Evolutionary conservation across 1,140 invertebrate genomes (phyloP).

Genomic region (Trichonephila inaurata): DNA sequence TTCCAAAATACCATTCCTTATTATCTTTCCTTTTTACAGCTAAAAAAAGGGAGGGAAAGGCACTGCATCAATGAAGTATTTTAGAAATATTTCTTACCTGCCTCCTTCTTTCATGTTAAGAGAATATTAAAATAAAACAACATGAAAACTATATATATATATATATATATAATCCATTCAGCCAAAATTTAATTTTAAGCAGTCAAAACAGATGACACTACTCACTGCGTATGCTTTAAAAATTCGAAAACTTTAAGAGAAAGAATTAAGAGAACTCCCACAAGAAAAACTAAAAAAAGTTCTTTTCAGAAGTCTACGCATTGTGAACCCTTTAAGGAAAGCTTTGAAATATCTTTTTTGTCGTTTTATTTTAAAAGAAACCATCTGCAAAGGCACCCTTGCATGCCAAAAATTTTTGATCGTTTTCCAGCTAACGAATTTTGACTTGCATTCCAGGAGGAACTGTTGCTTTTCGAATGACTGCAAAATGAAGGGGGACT

Average conservation of each 20-base stretch:
- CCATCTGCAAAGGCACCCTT: background rate
- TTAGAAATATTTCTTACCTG: too few relatives aligned
- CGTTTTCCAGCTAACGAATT: constrained; percentile 73
- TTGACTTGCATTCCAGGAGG: constrained; percentile 64
- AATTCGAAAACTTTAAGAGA: background rate
- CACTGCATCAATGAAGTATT: too few relatives aligned
- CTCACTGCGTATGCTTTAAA: background rate
- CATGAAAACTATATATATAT: too few relatives aligned
- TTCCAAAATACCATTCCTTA: too few relatives aligned
- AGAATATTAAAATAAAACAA: too few relatives aligned
- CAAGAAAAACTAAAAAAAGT: background rate
- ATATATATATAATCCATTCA: too few relatives aligned
- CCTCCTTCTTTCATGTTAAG: too few relatives aligned
- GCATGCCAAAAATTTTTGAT: constrained; percentile 75
- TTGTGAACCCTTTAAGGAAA: constrained; percentile 2
- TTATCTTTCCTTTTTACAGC: too few relatives aligned
- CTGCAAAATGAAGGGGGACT: background rate
- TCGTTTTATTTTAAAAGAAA: constrained; percentile 23
- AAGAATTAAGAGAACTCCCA: too few relatives aligned
- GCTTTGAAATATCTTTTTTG: background rate
- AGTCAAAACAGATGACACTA: background rate
- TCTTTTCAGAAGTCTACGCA: constrained; percentile 4
- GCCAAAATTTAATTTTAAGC: background rate
- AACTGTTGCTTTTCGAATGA: constrained; percentile 67
- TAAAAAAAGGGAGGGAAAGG: too few relatives aligned